Conservation (phyloP, 2,888 invertebrate species). For the Tanypteryx hageni region DNA sequence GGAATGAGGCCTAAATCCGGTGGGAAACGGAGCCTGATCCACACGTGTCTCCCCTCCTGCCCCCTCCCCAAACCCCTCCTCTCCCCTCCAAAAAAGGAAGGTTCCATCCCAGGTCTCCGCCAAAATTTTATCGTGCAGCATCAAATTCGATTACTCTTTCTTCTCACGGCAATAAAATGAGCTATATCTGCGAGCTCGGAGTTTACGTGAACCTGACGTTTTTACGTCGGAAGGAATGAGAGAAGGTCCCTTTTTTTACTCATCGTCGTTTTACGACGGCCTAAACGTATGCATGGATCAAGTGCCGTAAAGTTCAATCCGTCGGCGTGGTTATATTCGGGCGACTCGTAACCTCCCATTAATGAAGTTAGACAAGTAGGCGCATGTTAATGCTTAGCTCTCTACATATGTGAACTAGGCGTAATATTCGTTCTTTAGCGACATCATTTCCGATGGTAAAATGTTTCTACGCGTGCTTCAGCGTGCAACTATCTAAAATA, state of each 20-base stretch:
- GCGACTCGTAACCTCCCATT: too few species aligned
- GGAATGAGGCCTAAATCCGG: background rate
- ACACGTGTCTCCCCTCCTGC: background rate
- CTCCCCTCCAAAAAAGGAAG: background rate
- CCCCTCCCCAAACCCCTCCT: background rate
- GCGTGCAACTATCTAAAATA: too few species aligned
- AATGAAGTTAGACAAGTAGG: too few species aligned
- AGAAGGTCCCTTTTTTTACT: background rate
- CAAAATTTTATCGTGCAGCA: slow-evolving; percentile 20
- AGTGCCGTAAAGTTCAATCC: too few species aligned
- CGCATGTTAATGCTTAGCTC: too few species aligned
- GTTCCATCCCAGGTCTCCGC: background rate
- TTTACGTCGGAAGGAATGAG: background rate
- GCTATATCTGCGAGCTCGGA: background rate
- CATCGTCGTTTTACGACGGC: background rate
- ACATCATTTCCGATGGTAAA: too few species aligned
- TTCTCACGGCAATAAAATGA: background rate
- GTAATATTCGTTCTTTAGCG: too few species aligned
- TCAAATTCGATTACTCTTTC: slow-evolving; percentile 20
- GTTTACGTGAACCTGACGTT: slow-evolving; percentile 30
- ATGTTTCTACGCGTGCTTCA: too few species aligned
- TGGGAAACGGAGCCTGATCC: background rate
- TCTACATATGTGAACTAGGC: too few species aligned
- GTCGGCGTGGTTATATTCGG: too few species aligned
- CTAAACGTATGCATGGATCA: background rate